Percentiles rank a stretch among this genome's conserved stretches.
Conservation (phyloP, 2,888 invertebrate species). For the Torymus aiolomorphi region DNA sequence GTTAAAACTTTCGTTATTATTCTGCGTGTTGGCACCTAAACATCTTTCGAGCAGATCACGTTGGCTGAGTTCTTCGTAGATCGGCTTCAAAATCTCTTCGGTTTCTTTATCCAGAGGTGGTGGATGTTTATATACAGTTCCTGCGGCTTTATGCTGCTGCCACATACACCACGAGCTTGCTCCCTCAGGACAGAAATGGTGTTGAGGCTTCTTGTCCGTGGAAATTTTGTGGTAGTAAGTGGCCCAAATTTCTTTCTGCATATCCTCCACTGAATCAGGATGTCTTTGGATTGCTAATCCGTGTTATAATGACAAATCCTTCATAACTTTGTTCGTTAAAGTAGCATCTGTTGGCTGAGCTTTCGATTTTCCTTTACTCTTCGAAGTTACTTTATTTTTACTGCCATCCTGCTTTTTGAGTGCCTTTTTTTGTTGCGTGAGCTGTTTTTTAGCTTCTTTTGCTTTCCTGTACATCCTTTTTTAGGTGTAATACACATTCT, state of each 20-base stretch:
- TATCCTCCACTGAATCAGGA: slow-evolving; percentile 20
- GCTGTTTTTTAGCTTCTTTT: too few species aligned
- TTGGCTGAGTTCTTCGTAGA: slow-evolving; percentile 18
- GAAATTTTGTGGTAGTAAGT: slow-evolving; percentile 30
- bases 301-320: slow-evolving; percentile 9
- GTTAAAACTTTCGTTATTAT: background rate
- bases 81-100: slow-evolving; percentile 28
- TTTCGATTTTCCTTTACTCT: too few species aligned
- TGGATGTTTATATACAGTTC: slow-evolving; percentile 10
- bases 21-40: slow-evolving; percentile 10
- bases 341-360: too few species aligned
- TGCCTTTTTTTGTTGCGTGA: too few species aligned
- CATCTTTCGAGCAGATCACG: slow-evolving; percentile 31
- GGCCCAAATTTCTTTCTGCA: slow-evolving; percentile 31
- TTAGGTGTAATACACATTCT: background rate
- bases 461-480: too few species aligned
- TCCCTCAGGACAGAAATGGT: slow-evolving; percentile 24
- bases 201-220: slow-evolving; percentile 30
- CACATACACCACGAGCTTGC: slow-evolving; percentile 31
- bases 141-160: slow-evolving; percentile 15
- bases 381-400: too few species aligned
- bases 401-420: too few species aligned
- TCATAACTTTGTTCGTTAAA: too few species aligned
- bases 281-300: slow-evolving; percentile 15
- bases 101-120: slow-evolving; percentile 20